Base-by-base conservation (phyloP, 2,113 vertebrate species). In the Fregetta grallaria region DNA sequence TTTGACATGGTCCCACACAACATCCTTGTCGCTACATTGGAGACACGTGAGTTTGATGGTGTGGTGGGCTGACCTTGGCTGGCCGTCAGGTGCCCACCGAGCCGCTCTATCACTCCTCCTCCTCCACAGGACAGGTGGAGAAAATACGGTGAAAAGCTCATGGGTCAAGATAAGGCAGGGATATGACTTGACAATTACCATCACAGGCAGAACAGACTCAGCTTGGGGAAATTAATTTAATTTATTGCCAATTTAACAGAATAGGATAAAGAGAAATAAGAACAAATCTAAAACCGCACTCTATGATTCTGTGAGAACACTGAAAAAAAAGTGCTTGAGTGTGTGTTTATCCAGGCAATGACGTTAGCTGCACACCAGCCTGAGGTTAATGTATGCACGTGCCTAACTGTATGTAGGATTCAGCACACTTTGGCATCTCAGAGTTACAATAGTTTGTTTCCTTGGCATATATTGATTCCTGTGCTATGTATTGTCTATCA, bases 101-200 rank as follows among this genome's bases (percentile, higher is more conserved):
- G 42, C n/a, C 0, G 0, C 26, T 61, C 61, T 62, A 0, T 49
- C 32, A 25, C 45, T 72, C 16, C 36, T 2, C 10, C 8, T 70
- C 12, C 19, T 62, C 15, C 49, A 29, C 32, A 25, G 27, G 47
- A 34, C 8, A 16, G 30, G 11, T 25, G 16, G 20, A 71, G 23
- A 77, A 88, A 76, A 52, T 22, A 29, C 1, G 3, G n/a, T 71
- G 11, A 17, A 65, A 44, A 50, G 7, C 42, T 58, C 1, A 0
- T 63, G 63, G 42, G 27, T 82, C 1, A 5, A 75, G 21, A 20
- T 49, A 38, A 70, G 36, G 52, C 55, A 62, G 68, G 32, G 40
- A 9, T 15, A 42, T 63, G 18, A 8, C 27, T 81, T 18, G 9
- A 9, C 18, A 63, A 1, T 21, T 50, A 32, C 27, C 32, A 10